Conservation (phyloP, 2,797 vertebrate species). For the Leucoraja ocellata region DNA sequence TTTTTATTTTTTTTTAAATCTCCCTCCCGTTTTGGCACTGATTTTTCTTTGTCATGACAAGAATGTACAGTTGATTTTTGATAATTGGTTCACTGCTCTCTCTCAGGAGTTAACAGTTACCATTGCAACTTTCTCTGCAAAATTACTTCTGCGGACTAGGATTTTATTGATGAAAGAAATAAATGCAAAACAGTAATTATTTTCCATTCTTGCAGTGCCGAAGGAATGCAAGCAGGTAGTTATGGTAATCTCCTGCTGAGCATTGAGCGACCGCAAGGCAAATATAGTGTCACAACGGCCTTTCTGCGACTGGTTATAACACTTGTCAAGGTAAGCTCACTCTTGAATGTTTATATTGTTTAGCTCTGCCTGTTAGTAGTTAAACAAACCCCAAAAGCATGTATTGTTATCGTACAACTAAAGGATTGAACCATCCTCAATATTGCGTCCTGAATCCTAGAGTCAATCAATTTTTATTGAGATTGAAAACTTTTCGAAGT, state of each 20-base stretch:
- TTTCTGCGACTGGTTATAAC: slow-evolving; percentile 87
- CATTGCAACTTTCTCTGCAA: background rate
- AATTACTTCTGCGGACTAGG: background rate
- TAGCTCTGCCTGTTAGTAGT: background rate
- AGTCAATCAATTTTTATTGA: background rate
- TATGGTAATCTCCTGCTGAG: slow-evolving; percentile 87
- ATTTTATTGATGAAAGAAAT: background rate
- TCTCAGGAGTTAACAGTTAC: background rate
- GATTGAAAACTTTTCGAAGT: background rate
- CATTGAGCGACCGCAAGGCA: slow-evolving; percentile 87
- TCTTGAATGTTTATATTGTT: background rate
- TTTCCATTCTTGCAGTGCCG: slow-evolving; percentile 64
- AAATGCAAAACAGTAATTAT: background rate
- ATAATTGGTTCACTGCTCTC: background rate
- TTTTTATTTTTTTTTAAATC: no score
- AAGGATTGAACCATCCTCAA: background rate
- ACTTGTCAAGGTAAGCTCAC: slow-evolving; percentile 75
- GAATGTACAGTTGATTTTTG: background rate
- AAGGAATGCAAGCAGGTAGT: slow-evolving; percentile 94
- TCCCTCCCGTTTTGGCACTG: background rate
- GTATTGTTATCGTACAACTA: background rate
- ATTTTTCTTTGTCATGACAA: background rate
- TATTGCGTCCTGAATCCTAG: background rate
- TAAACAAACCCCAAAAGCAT: background rate
- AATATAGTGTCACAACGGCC: slow-evolving; percentile 83